Conservation (phyloP, 1,140 invertebrate genomes). For the Mamestra configurata region DNA sequence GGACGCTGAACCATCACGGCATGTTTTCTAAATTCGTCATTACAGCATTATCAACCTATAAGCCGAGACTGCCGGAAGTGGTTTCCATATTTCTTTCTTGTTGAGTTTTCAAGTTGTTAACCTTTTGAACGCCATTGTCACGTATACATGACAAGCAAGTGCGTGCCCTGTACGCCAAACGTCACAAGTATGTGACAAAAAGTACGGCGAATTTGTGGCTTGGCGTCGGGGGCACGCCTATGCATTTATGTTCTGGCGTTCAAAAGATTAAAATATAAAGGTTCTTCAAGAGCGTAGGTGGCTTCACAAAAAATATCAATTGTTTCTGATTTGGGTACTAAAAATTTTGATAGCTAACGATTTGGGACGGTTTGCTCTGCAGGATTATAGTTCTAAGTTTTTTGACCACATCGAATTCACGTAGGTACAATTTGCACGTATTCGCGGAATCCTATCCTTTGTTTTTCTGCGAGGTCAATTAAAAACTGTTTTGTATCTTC, state of each 20-base stretch:
- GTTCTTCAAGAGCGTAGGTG: not conserved
- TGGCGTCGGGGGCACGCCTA: too few species aligned
- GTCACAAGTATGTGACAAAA: too few species aligned
- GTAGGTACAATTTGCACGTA: slow-evolving; percentile 42
- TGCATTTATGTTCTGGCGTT: too few species aligned
- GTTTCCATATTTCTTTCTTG: slow-evolving; percentile 13
- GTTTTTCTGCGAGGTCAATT: slow-evolving; percentile 52
- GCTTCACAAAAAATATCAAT: slow-evolving; percentile 36
- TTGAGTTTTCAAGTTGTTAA: not conserved
- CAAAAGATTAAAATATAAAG: not conserved
- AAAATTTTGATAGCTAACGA: slow-evolving; percentile 44
- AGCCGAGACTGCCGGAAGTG: not conserved
- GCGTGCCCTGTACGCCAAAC: too few species aligned
- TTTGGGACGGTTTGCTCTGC: slow-evolving; percentile 46
- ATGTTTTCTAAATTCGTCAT: slow-evolving; percentile 38
- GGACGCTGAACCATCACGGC: not conserved
- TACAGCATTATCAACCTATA: not conserved
- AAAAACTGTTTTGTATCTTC: slow-evolving; percentile 39
- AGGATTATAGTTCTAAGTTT: slow-evolving; percentile 46
- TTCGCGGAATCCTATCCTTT: slow-evolving; percentile 51
- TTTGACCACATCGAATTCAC: slow-evolving; percentile 48
- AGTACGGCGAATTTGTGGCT: too few species aligned
- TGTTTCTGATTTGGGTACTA: slow-evolving; percentile 43
- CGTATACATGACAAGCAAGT: too few species aligned
- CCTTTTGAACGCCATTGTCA: too few species aligned